Evolutionary conservation across 2,113 vertebrate species (phyloP).

Genomic region (Trematocara variabile): DNA sequence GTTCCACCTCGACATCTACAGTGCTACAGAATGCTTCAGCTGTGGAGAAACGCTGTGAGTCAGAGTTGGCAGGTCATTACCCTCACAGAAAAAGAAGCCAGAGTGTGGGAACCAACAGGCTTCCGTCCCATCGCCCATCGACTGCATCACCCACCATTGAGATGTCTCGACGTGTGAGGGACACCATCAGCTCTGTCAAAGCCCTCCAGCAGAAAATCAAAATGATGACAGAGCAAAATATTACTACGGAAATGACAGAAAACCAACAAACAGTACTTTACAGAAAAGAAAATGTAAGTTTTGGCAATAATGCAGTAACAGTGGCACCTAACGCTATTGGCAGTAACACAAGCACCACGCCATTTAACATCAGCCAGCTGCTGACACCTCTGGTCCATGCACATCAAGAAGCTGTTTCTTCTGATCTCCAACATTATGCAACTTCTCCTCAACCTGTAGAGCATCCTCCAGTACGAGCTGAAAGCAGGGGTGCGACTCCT

Average conservation of each 20-base stretch:
- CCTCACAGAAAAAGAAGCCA: slow-evolving; percentile 78
- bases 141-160: slow-evolving; percentile 73
- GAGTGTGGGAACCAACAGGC: slow-evolving; percentile 55
- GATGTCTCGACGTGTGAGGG: slow-evolving; percentile 55
- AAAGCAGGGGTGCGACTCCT: slow-evolving; percentile 60
- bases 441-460: slow-evolving; percentile 61
- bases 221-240: slow-evolving; percentile 51
- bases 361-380: slow-evolving; percentile 83
- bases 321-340: background rate
- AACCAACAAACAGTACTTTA: slow-evolving; percentile 8
- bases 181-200: slow-evolving; percentile 64
- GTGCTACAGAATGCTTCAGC: slow-evolving; percentile 55
- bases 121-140: slow-evolving; percentile 64
- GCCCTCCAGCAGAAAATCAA: slow-evolving; percentile 59
- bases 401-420: slow-evolving; percentile 67
- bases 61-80: slow-evolving; percentile 58
- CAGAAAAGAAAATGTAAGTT: slow-evolving; percentile 4
- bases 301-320: background rate
- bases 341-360: slow-evolving; percentile 39
- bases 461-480: slow-evolving; percentile 59
- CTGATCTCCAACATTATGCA: slow-evolving; percentile 39
- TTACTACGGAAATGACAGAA: background rate
- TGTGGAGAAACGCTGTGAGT: slow-evolving; percentile 69
- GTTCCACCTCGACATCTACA: slow-evolving; percentile 45
- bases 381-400: slow-evolving; percentile 78